Evolutionary conservation across 2,113 vertebrate species (phyloP), one percentile per base, ranked within the genome.

Genomic region (Nerophis lumbriciformis): DNA sequence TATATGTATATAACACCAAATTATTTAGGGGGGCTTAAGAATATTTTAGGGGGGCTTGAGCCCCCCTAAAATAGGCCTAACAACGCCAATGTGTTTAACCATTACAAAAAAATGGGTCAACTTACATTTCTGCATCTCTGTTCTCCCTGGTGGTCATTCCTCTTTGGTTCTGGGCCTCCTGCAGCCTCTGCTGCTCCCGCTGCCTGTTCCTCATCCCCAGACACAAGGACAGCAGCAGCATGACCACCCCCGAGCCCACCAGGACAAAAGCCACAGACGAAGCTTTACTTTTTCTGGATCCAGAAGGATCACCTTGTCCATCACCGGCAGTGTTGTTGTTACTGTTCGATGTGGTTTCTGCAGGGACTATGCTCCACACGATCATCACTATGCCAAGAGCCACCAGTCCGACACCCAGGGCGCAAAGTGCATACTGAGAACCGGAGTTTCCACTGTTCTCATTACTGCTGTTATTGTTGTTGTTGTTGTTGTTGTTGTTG

Each of bases 311-410:
- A 0, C 42, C 56, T 2, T 19, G 63, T 35, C 38, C 74, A 47
- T 68, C 83, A 0, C 69, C 83, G 0, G 0, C 78, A 78, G 0
- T 79, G 16, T 39, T 77, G 16, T 39, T 90, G 77, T 88, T 93
- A 77, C 80, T 89, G 77, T 91, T 94, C 1, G 61, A 0, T 38
- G 63, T 36, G 1, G 37, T 1, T 19, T 3, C 6, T 36, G 90
- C 88, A 0, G 96, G 96, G 12, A 97, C 93, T 8, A 95, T 83
- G 64, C 94, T 97, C 97, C 97, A 99, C 66, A 96, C 92, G 0
- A 95, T 93, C 96, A 99, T 97, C 74, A 99, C 94, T 44, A 98
- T 85, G 16, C 97, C 95, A 0, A 99, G 91, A 12, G 94, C 91
- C 0, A 99, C 84, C 64, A 99, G 92, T 1, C 97, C 97, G 49